phyloP scores from a whole-genome alignment of 2,888 invertebrate species.

The Mesoligia furuncula region DNA sequence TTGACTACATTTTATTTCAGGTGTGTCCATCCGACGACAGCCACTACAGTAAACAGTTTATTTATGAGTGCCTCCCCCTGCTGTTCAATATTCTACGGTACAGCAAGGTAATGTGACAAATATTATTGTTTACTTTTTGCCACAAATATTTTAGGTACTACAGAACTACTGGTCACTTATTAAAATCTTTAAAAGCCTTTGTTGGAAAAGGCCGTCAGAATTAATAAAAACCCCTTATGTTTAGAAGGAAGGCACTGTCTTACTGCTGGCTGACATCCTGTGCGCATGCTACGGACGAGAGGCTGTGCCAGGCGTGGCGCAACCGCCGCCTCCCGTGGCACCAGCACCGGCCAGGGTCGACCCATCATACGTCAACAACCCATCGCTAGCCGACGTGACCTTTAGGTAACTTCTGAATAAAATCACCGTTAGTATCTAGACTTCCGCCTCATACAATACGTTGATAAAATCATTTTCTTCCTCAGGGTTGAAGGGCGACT shows the following conservation, averaged over 20 bases:
- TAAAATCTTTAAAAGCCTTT: background rate
- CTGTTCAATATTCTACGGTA: constrained; percentile 97
- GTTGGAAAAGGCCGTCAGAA: background rate
- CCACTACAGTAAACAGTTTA: constrained; percentile 95
- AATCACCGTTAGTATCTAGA: background rate
- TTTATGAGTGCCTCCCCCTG: constrained; percentile 96
- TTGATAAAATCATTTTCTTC: background rate
- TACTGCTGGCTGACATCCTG: constrained; percentile 96
- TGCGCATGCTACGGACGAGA: constrained; percentile 97
- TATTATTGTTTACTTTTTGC: background rate
- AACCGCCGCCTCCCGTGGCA: constrained; percentile 90
- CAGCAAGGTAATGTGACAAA: constrained; percentile 92
- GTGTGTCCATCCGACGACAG: constrained; percentile 95
- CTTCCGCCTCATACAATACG: background rate
- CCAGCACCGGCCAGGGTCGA: constrained; percentile 95
- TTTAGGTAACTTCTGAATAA: constrained; percentile 91
- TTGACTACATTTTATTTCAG: constrained; percentile 65
- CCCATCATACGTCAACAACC: constrained; percentile 98
- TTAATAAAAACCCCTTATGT: constrained; percentile 62
- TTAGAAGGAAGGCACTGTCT: constrained; percentile 96
- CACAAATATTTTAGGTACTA: background rate
- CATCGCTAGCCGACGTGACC: constrained; percentile 97
- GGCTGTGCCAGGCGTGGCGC: constrained; percentile 91
- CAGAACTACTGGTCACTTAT: background rate
- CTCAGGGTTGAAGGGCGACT: constrained; percentile 95